These are phyloP conservation scores for Phylloscopus trochiloides DNA, from an alignment of 2,113 vertebrate species.

Conservation along the genomic window DNA sequence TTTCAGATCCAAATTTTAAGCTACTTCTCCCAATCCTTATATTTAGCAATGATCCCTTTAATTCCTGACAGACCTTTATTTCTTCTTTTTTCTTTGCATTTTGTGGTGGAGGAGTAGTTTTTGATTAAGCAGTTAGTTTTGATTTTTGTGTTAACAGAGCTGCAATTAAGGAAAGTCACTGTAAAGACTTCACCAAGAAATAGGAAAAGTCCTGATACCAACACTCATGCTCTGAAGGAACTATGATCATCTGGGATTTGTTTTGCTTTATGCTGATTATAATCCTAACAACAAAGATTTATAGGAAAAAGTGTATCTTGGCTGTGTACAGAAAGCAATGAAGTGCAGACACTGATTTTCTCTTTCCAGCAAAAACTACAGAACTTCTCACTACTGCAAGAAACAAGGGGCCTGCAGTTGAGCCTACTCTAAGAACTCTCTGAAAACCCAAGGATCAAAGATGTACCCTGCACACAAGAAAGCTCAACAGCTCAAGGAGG, in stretches of 20 bases:
- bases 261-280: neutral
- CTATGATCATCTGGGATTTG: neutral
- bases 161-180: neutral
- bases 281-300: neutral
- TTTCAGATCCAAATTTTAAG: neutral
- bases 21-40: neutral
- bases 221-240: neutral
- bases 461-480: neutral
- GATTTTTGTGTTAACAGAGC: neutral
- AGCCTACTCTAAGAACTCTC: neutral
- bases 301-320: fast-evolving
- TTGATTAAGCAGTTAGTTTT: neutral
- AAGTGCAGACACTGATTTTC: neutral
- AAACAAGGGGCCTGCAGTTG: neutral
- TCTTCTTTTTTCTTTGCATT: neutral
- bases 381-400: neutral
- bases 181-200: neutral
- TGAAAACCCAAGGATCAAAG: neutral
- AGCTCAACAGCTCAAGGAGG: neutral
- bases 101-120: neutral
- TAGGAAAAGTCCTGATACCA: neutral
- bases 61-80: neutral
- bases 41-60: neutral
- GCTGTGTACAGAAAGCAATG: neutral
- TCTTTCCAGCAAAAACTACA: neutral